Base-by-base conservation (phyloP, 2,113 vertebrate species). In the Grammomys surdaster region DNA sequence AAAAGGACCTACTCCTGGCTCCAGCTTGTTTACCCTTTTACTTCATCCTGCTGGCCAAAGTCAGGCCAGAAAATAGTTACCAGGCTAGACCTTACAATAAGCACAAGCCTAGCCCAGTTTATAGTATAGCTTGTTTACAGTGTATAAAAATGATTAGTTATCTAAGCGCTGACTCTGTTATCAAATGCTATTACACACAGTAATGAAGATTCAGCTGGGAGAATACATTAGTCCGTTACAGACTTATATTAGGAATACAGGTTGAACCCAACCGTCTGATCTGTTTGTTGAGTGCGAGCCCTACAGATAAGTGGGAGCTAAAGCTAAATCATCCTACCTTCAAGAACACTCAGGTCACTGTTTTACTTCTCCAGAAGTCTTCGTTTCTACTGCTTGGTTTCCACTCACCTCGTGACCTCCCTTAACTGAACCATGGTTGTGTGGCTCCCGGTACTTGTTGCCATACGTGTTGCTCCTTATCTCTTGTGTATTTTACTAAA, bases 401-500 rank as follows among this genome's bases (percentile, higher is more conserved):
- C 80, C 93, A 63, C 65, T 60, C 24, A 75, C 54, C 51, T 12
- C 22, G 1, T 40, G 73, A 16, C 63, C 82, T 93, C 65, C 43
- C 16, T 60, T 65, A 56, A 22, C 67, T 46, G 58, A 33, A 17
- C 28, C 11, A 4, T 43, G 13, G 26, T 51, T 58, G 22, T 28
- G 33, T 12, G 28, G 86, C 67, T 17, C 46, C 17, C 33, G 22
- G 17, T 31, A 31, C 65, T 31, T 43, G 5, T 31, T 58, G 2
- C n/a, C 65, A 19, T 56, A 4, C 5, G 91, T 78, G 16, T 48
- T 89, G 60, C 31, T 63, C n/a, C 33, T 31, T 0, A 2, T 81
- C 84, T 60, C 46, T 75, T 72, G 19, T 88, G 10, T 88, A 81
- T 91, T 78, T 88, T 75, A 46, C 28, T 60, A 78, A 89, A 85